These are phyloP conservation scores for Pherbina coryleti DNA, from an alignment of 2,888 invertebrate species.

Conservation along the genomic window DNA sequence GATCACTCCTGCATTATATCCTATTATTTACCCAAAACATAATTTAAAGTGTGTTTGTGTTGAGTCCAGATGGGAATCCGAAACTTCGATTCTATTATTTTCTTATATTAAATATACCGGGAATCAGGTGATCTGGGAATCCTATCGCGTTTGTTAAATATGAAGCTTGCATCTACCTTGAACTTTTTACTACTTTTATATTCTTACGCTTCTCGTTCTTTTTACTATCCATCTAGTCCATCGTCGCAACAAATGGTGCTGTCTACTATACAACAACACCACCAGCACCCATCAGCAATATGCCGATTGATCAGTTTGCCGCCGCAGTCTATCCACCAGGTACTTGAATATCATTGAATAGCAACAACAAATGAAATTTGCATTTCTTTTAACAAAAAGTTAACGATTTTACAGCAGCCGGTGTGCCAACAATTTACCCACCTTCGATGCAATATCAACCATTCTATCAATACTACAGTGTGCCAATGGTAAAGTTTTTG, in stretches of 20 bases:
- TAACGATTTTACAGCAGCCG: conserved; percentile 61
- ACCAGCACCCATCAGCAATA: conserved; percentile 70
- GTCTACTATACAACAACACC: conserved; percentile 70
- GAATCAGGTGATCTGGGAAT: too few relatives aligned
- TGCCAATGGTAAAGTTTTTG: conserved; percentile 68
- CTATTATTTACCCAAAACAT: too few relatives aligned
- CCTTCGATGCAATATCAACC: conserved; percentile 71
- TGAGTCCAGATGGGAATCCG: too few relatives aligned
- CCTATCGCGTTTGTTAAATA: too few relatives aligned
- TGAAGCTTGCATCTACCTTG: too few relatives aligned
- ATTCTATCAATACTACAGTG: conserved; percentile 71
- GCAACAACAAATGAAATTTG: conserved; percentile 37
- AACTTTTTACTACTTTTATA: neutral
- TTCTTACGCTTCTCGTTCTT: neutral
- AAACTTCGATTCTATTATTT: too few relatives aligned
- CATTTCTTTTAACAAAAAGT: conserved; percentile 44
- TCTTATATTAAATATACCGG: too few relatives aligned
- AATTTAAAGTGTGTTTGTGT: too few relatives aligned
- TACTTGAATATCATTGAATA: conserved; percentile 49
- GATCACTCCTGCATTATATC: too few relatives aligned
- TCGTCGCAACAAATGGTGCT: conserved; percentile 70
- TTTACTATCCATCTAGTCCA: conserved; percentile 59
- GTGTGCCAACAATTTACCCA: conserved; percentile 71
- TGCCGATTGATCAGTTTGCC: conserved; percentile 71
- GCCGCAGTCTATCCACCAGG: conserved; percentile 70